phyloP scores from a whole-genome alignment of 2,888 invertebrate genomes.

The Dorcus parallelipipedus region DNA sequence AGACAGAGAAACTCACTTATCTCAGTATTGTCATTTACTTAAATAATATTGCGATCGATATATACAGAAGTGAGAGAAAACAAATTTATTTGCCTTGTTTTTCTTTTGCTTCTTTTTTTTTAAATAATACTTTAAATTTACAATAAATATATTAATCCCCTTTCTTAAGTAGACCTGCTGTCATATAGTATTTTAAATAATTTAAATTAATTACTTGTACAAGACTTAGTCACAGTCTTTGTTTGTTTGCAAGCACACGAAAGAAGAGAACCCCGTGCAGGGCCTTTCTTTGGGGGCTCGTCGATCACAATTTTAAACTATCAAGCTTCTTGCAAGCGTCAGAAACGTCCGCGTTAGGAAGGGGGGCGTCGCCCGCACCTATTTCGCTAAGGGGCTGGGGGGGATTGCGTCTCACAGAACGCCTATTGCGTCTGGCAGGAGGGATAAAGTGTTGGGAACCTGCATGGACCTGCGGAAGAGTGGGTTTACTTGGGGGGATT shows the following conservation, averaged over 20 bases:
- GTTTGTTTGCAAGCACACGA: background rate
- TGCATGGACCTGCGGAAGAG: conserved; percentile 22
- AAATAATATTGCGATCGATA: conserved; percentile 33
- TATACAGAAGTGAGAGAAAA: conserved; percentile 18
- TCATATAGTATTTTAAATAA: conserved; percentile 15
- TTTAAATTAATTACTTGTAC: conserved; percentile 25
- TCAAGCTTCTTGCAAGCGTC: conserved; percentile 44
- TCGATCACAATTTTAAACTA: conserved; percentile 42
- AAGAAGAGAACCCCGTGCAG: conserved; percentile 3
- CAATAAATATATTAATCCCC: conserved; percentile 28
- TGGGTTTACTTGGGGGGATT: conserved; percentile 4
- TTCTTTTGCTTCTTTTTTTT: conserved; percentile 9
- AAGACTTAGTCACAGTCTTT: conserved; percentile 32
- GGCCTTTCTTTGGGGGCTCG: background rate
- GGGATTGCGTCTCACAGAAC: conserved; percentile 20
- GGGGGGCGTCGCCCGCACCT: conserved; percentile 47
- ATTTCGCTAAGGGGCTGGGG: conserved; percentile 37
- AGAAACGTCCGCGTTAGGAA: conserved; percentile 32
- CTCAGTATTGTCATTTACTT: conserved; percentile 30
- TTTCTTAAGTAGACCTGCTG: conserved; percentile 26
- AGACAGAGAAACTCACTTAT: background rate
- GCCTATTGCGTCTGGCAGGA: conserved; percentile 26
- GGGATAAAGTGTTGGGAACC: conserved; percentile 30
- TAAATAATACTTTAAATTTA: conserved; percentile 30
- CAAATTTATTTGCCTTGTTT: background rate